Evolutionary conservation across 2,113 vertebrate species (phyloP), one percentile per base, ranked within the genome.

Genomic region (Hemibagrus wyckioides): DNA sequence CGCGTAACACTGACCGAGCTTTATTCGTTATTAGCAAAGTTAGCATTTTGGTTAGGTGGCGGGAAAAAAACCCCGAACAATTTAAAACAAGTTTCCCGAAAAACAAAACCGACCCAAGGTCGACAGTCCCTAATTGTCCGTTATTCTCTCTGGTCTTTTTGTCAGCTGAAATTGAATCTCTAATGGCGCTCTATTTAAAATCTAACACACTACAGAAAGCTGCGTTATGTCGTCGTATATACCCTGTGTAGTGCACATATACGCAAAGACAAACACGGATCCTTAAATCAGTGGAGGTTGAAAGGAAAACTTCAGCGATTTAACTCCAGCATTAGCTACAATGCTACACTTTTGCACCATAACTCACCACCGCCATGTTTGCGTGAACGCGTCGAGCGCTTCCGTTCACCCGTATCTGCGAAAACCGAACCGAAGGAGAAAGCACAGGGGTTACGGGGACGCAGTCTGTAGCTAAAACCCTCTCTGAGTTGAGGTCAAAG

Each of bases 81-180:
- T 76, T 85, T 85, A 76, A 57, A 73, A 21, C 36, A 77, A 8
- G n/a, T 77, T 86, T 77, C 19, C 17, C 44, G 19, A 61, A n/a
- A 23, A 36, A 57, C 25, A 28, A 30, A 85, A 36, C 44, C 7
- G 10, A 71, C 63, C 82, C 50, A 63, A 71, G 28, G 56, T 15
- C 30, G 1, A 54, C 33, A 75, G 69, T 65, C 15, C n/a, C 8
- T 28, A 30, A 30, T 21, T 8, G 30, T 21, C 21, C 7, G 19
- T 82, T 41, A 4, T 17, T 41, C 71, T 44, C 5, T 28, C 39
- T 76, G 44, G 25, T 10, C 36, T 48, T 67, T 67, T 33, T 65
- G 21, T 21, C 1, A 19, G 17, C 33, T 36, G 67, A 21, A 73
- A 73, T 28, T 28, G 1, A 48, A 75, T 48, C 71, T 75, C 39